Percentiles rank a stretch among this genome's conserved stretches.
These are phyloP conservation scores for Palythoa grandiflora DNA, from an alignment of 92 coral and sea anemone species.

Conservation along the genomic window DNA sequence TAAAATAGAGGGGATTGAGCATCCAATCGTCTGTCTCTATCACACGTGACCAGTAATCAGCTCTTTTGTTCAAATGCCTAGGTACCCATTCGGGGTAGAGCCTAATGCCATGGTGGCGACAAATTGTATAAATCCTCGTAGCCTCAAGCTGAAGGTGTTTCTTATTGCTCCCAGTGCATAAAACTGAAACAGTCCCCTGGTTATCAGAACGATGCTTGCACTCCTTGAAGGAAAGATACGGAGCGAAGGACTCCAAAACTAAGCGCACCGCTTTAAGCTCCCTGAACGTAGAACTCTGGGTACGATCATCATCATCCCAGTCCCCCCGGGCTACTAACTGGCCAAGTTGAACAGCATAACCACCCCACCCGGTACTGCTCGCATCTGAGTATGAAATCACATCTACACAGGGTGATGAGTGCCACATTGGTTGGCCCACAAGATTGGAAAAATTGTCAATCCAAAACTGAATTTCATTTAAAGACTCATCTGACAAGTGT, in stretches of 20 bases:
- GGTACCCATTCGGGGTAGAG: slow-evolving; percentile 66
- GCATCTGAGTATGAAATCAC: slow-evolving; percentile 10
- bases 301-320: slow-evolving; percentile 26
- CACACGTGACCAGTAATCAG: slow-evolving; percentile 74
- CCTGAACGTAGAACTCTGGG: slow-evolving; percentile 46
- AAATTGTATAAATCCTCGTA: slow-evolving; percentile 50
- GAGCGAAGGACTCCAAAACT: slow-evolving; percentile 62
- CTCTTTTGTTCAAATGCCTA: slow-evolving; percentile 54
- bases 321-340: slow-evolving; percentile 41
- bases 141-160: slow-evolving; percentile 60
- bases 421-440: neutral
- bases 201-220: slow-evolving; percentile 73
- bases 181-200: slow-evolving; percentile 49
- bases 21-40: slow-evolving; percentile 65
- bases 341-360: slow-evolving; percentile 31
- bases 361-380: slow-evolving; percentile 39
- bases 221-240: slow-evolving; percentile 54
- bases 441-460: no score
- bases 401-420: neutral
- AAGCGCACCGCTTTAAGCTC: slow-evolving; percentile 60
- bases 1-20: slow-evolving; percentile 59
- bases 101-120: slow-evolving; percentile 50
- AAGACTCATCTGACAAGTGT: no score
- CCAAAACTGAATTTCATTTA: no score
- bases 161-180: slow-evolving; percentile 58